A percentile compares a stretch with the other conserved stretches of the same genome.
Evolutionary conservation across 2,113 vertebrate genomes (phyloP).

Genomic region (Tetrax tetrax): DNA sequence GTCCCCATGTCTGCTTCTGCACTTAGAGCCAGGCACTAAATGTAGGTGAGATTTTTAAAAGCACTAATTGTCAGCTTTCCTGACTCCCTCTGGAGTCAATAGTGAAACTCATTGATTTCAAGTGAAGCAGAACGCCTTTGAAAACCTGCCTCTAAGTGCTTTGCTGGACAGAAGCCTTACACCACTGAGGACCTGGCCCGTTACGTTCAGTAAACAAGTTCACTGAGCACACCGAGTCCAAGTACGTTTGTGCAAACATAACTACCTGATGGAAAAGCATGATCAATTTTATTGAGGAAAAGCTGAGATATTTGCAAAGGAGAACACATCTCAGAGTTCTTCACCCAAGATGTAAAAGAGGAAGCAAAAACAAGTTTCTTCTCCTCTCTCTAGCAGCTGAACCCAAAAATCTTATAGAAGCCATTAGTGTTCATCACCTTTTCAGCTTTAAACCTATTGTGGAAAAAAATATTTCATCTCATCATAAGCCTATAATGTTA

Average conservation of each 20-base stretch:
- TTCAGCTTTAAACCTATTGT: neutral
- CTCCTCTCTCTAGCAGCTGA: neutral
- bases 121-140: conserved; percentile 54
- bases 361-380: neutral
- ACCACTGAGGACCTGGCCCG: neutral
- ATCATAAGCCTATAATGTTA: neutral
- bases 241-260: conserved; percentile 3
- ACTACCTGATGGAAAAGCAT: conserved; percentile 8
- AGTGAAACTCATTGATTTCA: conserved; percentile 57
- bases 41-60: conserved; percentile 64
- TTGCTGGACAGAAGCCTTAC: conserved; percentile 60
- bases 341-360: neutral
- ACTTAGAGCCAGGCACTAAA: conserved; percentile 38
- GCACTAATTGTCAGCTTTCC: conserved; percentile 54
- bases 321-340: neutral
- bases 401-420: neutral
- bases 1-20: neutral
- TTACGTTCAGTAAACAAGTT: conserved; percentile 51
- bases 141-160: conserved; percentile 63
- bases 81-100: conserved; percentile 50
- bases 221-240: neutral
- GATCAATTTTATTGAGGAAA: conserved; percentile 59
- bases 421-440: neutral
- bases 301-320: neutral
- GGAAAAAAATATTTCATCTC: neutral